Evolutionary conservation across 2,797 vertebrate genomes (phyloP).

Genomic region (Amniataba percoides): DNA sequence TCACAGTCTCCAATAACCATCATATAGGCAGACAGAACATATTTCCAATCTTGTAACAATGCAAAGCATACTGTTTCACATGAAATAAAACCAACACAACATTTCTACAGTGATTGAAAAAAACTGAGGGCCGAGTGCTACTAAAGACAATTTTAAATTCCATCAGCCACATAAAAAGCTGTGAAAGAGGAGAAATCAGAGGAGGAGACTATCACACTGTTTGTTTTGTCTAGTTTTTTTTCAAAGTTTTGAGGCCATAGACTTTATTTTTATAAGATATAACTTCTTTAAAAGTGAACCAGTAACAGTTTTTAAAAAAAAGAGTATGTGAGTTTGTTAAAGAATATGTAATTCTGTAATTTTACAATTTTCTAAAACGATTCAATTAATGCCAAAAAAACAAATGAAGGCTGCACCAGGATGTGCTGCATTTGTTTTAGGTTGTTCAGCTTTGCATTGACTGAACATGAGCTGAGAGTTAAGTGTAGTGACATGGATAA

Average conservation of each 20-base stretch:
- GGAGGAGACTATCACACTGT: not conserved
- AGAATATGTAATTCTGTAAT: no score
- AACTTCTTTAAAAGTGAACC: no score
- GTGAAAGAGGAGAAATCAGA: not conserved
- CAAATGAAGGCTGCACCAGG: not conserved
- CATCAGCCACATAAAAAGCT: not conserved
- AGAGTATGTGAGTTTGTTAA: not conserved
- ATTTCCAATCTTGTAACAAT: constrained; percentile 1
- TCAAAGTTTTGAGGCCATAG: no score
- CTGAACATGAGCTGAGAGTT: not conserved
- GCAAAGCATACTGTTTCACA: not conserved
- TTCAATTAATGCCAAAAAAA: not conserved
- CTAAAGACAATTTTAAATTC: not conserved
- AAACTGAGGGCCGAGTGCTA: no score
- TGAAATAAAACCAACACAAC: not conserved
- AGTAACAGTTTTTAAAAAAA: no score
- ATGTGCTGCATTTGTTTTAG: no score
- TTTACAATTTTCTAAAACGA: no score
- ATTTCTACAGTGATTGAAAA: not conserved
- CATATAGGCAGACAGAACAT: not conserved
- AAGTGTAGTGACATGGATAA: not conserved
- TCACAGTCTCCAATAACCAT: not conserved
- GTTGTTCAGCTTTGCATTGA: not conserved
- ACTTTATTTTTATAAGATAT: no score
- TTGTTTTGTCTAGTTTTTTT: no score